Evolutionary conservation across 2,888 invertebrate genomes (phyloP), one percentile per base, ranked within the genome.

Genomic region (Dryococelus australis): DNA sequence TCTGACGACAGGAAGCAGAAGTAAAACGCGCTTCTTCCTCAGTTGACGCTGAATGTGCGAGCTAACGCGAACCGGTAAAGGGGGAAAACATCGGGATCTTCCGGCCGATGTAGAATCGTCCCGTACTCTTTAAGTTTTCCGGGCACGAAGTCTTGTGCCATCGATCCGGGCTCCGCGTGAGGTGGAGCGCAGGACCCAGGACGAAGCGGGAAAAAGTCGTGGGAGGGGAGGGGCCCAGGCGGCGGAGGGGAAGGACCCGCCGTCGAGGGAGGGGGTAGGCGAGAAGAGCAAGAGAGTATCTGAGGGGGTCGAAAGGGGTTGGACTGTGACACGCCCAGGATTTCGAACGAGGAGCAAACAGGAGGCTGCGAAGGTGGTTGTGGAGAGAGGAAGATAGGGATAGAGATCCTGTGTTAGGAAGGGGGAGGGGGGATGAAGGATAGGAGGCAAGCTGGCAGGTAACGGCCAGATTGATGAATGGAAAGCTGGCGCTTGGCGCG

Each of bases 61-160:
- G 35, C 35, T 4, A 4, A 35, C 35, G 35, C 35, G 1, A 35
- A 4, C 4, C 4, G 35, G 35, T 3, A 35, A 35, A 35, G 35
- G 35, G 35, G 35, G 35, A 35, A 35, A 35, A 35, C 35, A 47
- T 6, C 47, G 47, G 47, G 16, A 47, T 20, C 20, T 9, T 24
- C 24, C 65, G 12, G 65, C 85, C 20, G 43, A 43, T 9, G 20
- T 26, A 16, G 85, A 43, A 80, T 35, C 84, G 85, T 53, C 53
- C 81, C 83, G 47, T 85, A 47, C 87, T 81, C 85, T 85, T 87
- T 87, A 87, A 87, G 87, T 87, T 87, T 85, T 87, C 87, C 87
- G 87, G 87, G 85, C 87, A 81, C 85, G 85, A 83, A 83, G 83
- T 83, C 83, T 78, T 35, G 85, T 51, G 85, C 85, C 85, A 87